phyloP scores from a whole-genome alignment of 2,888 invertebrate genomes.

The Hyposoter didymator region DNA sequence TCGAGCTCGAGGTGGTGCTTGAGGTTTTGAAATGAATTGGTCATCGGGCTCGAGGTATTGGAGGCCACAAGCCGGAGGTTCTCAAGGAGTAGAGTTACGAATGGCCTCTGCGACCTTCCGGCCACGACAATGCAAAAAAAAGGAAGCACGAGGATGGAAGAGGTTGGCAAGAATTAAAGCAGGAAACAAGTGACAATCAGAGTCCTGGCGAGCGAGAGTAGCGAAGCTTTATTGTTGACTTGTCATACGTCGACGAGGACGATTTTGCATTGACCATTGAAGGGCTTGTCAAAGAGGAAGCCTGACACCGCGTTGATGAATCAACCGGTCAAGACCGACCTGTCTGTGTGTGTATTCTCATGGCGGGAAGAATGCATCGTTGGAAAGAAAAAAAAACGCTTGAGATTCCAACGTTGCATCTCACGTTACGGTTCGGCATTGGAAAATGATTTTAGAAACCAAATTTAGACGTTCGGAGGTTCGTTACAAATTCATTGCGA shows the following conservation, averaged over 20 bases:
- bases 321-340: conserved; percentile 72
- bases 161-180: conserved; percentile 71
- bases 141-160: conserved; percentile 45
- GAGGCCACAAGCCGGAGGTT: conserved; percentile 71
- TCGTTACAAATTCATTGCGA: conserved; percentile 3
- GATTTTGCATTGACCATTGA: conserved; percentile 55
- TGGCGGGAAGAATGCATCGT: background rate
- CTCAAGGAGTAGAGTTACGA: conserved; percentile 84
- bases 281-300: conserved; percentile 69
- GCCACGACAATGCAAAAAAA: conserved; percentile 75
- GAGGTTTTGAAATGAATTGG: conserved; percentile 47
- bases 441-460: conserved; percentile 15
- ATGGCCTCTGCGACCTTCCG: conserved; percentile 66
- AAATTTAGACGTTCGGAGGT: conserved; percentile 4
- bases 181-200: conserved; percentile 83
- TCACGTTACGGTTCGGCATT: conserved; percentile 36
- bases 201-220: conserved; percentile 65
- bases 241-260: conserved; percentile 77
- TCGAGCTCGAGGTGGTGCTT: conserved; percentile 26
- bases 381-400: conserved; percentile 7
- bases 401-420: conserved; percentile 29
- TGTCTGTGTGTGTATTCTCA: conserved; percentile 36
- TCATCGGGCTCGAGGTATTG: conserved; percentile 73
- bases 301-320: conserved; percentile 41
- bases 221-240: conserved; percentile 78